Conservation (phyloP, 2,113 vertebrate genomes). For the Turdus rufiventris region DNA sequence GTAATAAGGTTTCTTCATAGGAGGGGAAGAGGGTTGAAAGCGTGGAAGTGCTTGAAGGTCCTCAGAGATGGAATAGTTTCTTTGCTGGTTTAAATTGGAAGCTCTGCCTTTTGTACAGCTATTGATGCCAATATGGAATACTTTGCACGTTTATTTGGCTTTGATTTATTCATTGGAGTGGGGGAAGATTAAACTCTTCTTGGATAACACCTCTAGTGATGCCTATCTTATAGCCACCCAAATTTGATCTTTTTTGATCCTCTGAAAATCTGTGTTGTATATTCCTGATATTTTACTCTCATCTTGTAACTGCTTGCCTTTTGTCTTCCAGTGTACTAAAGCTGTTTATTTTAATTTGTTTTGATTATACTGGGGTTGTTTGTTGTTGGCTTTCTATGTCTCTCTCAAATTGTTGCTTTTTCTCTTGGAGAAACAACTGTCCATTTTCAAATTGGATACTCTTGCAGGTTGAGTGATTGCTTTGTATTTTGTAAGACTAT, state of each 20-base stretch:
- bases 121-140: background rate
- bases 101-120: background rate
- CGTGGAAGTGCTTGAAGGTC: background rate
- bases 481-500: background rate
- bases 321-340: background rate
- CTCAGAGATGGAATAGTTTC: background rate
- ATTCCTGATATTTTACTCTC: background rate
- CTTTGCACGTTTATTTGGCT: background rate
- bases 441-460: background rate
- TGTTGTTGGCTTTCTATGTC: background rate
- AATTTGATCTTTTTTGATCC: background rate
- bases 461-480: background rate
- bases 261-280: background rate
- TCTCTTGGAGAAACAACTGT: background rate
- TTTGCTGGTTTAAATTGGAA: background rate
- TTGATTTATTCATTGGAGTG: background rate
- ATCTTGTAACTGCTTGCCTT: background rate
- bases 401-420: background rate
- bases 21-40: background rate
- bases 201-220: rapidly evolving
- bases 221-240: background rate
- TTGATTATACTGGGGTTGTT: background rate
- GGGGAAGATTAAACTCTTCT: background rate
- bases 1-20: background rate
- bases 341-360: background rate